These are phyloP conservation scores for Adelosebastes latens DNA, from an alignment of 2,797 vertebrate genomes.

Conservation along the genomic window DNA sequence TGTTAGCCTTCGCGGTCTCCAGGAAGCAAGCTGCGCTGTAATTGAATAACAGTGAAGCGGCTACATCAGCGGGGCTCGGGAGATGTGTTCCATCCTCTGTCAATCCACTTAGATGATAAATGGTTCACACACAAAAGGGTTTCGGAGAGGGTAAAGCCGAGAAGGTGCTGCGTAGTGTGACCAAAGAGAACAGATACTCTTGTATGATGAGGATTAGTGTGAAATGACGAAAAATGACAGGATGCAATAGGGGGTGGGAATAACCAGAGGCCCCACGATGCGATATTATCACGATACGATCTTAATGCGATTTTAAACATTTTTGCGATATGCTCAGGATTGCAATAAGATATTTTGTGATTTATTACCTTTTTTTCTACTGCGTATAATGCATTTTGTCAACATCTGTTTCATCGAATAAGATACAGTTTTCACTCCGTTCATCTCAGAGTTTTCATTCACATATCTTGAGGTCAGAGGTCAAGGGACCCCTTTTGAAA, in stretches of 20 bases:
- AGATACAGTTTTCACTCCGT: too few species aligned
- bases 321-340: accelerated
- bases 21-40: constrained; percentile 56
- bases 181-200: constrained; percentile 36
- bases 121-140: constrained; percentile 52
- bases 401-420: too few species aligned
- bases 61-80: constrained; percentile 55
- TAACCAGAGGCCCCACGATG: too few species aligned
- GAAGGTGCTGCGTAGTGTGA: constrained; percentile 29
- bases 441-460: too few species aligned
- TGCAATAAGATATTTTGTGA: too few species aligned
- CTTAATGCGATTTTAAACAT: too few species aligned
- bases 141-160: constrained; percentile 43
- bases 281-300: too few species aligned
- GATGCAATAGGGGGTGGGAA: background rate
- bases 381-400: too few species aligned
- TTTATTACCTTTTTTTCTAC: too few species aligned
- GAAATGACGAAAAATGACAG: constrained; percentile 27
- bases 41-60: constrained; percentile 71
- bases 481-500: too few species aligned
- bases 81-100: constrained; percentile 62
- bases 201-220: constrained; percentile 48
- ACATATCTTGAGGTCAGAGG: too few species aligned
- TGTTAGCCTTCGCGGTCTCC: constrained; percentile 59
- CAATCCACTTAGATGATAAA: constrained; percentile 73